A percentile compares a stretch with the other conserved stretches of the same genome.
Evolutionary conservation across 2,888 invertebrate species (phyloP).

Genomic region (Maniola hyperantus): DNA sequence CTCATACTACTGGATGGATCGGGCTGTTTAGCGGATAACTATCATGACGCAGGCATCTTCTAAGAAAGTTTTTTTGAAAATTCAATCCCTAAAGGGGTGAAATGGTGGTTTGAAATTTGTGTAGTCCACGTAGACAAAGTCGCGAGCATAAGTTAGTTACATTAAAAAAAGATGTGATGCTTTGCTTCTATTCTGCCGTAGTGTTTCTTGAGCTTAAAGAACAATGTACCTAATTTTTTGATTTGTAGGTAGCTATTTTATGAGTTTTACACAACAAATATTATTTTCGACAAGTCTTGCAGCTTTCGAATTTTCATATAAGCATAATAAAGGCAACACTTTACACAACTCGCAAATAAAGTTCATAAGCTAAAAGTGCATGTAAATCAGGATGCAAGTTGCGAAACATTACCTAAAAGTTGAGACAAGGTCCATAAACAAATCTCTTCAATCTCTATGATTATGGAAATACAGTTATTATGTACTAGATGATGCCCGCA

Average conservation of each 20-base stretch:
- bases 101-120: too few relatives aligned
- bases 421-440: not conserved
- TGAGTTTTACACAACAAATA: not conserved
- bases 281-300: not conserved
- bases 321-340: not conserved
- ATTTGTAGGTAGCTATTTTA: not conserved
- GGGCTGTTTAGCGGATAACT: too few relatives aligned
- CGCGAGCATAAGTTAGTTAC: too few relatives aligned
- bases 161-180: not conserved
- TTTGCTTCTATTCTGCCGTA: not conserved
- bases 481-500: too few relatives aligned
- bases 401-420: conserved; percentile 1
- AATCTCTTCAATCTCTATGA: not conserved
- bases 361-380: conserved; percentile 1
- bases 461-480: too few relatives aligned
- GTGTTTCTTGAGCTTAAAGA: not conserved
- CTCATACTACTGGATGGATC: too few relatives aligned
- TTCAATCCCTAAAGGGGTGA: too few relatives aligned
- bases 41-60: too few relatives aligned
- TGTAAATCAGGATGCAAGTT: conserved; percentile 6
- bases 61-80: too few relatives aligned
- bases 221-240: not conserved
- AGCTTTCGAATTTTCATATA: not conserved
- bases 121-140: too few relatives aligned
- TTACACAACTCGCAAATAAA: conserved; percentile 5